A percentile compares a stretch with the other conserved stretches of the same genome.
phyloP scores from a whole-genome alignment of 2,888 invertebrate species.

The Oasisia sp. region DNA sequence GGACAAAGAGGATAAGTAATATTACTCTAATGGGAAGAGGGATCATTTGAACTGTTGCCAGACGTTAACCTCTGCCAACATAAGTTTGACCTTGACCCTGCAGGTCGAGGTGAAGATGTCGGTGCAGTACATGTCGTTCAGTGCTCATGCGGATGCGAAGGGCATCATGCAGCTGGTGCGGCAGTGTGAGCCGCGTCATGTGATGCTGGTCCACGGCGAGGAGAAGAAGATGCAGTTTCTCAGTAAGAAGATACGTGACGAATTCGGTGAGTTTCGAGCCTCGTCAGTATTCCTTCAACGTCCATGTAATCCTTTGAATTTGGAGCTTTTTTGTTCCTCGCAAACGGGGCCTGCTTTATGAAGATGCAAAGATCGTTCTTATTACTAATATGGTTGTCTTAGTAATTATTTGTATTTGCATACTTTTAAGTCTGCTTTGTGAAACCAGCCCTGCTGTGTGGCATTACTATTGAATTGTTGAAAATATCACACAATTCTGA shows the following conservation, averaged over 20 bases:
- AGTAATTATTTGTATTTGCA: too few species aligned
- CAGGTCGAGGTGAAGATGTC: slow-evolving; percentile 72
- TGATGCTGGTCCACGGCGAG: slow-evolving; percentile 97
- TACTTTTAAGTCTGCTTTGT: too few species aligned
- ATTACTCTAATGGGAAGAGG: too few species aligned
- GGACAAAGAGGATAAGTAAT: too few species aligned
- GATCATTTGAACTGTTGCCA: too few species aligned
- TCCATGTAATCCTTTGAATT: not conserved
- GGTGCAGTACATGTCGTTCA: slow-evolving; percentile 94
- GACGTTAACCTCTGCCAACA: too few species aligned
- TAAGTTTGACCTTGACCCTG: not conserved
- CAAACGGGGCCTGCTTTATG: too few species aligned
- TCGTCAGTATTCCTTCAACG: not conserved
- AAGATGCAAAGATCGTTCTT: too few species aligned
- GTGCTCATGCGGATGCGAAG: slow-evolving; percentile 99
- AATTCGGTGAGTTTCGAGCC: slow-evolving; percentile 61
- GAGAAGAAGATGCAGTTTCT: slow-evolving; percentile 98
- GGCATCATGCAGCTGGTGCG: slow-evolving; percentile 97
- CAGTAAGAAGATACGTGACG: slow-evolving; percentile 87
- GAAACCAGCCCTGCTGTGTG: too few species aligned
- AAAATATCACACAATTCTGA: too few species aligned
- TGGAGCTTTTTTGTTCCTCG: not conserved
- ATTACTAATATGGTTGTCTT: too few species aligned
- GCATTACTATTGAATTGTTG: too few species aligned
- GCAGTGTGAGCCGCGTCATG: slow-evolving; percentile 96